A percentile compares a stretch with the other conserved stretches of the same genome.
These are phyloP conservation scores for Gallinago media DNA, from an alignment of 2,113 vertebrate species.

Conservation along the genomic window DNA sequence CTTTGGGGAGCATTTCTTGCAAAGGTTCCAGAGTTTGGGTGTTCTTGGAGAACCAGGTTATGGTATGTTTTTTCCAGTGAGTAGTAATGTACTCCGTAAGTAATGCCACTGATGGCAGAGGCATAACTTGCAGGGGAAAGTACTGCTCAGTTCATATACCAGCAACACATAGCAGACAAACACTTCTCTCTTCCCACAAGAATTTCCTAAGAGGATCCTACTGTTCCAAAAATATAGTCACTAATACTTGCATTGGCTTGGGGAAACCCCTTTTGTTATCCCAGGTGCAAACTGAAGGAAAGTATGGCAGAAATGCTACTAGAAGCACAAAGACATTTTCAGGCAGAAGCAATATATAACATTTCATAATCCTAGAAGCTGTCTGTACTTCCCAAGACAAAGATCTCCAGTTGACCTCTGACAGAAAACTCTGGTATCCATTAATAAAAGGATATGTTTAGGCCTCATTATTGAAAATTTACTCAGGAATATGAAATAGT, in stretches of 20 bases:
- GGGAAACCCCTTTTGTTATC: background rate
- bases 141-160: background rate
- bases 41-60: background rate
- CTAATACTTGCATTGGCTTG: background rate
- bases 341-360: constrained; percentile 1
- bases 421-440: background rate
- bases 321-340: background rate
- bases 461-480: background rate
- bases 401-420: background rate
- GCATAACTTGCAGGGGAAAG: background rate
- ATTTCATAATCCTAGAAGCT: constrained; percentile 40
- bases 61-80: background rate
- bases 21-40: background rate
- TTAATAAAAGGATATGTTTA: background rate
- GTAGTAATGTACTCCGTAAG: background rate
- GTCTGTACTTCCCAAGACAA: background rate
- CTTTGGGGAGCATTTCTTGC: background rate
- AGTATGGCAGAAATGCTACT: background rate
- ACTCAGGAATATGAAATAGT: constrained; percentile 36
- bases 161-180: background rate
- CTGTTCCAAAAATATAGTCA: constrained; percentile 27
- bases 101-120: background rate
- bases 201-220: constrained; percentile 9
- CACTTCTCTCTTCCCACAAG: background rate
- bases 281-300: constrained; percentile 3